These are phyloP conservation scores for Ommatoiulus sabulosus DNA, from an alignment of 2,888 invertebrate genomes.

Conservation along the genomic window DNA sequence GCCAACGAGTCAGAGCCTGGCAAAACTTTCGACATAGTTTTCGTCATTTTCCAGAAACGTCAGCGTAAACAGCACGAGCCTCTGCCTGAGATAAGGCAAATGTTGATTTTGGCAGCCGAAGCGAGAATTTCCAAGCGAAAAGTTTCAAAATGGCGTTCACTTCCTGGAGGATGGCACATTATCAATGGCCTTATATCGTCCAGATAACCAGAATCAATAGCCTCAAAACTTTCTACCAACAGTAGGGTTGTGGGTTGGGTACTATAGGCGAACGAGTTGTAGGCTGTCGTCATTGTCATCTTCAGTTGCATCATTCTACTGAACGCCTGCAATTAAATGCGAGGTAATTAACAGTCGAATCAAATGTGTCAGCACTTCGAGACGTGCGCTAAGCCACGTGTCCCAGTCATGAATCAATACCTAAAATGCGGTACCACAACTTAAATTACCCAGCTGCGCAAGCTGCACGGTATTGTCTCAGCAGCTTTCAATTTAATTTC, in stretches of 20 bases:
- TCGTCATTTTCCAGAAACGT: neutral
- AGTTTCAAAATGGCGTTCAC: neutral
- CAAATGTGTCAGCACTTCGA: neutral
- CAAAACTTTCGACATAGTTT: neutral
- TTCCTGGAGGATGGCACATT: neutral
- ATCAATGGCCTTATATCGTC: neutral
- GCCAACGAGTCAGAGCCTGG: neutral
- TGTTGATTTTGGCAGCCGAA: neutral
- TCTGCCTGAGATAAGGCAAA: neutral
- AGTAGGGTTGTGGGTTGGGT: neutral
- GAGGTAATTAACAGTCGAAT: neutral
- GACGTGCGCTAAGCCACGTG: neutral
- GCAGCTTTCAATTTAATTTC: neutral
- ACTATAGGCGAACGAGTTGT: neutral
- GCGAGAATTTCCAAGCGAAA: neutral
- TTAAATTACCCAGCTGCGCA: neutral
- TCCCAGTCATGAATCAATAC: neutral
- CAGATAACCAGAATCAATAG: neutral
- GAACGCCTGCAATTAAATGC: neutral
- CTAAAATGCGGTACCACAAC: neutral
- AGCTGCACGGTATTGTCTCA: neutral
- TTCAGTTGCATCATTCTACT: constrained; percentile 4
- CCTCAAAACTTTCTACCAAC: neutral
- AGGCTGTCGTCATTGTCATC: neutral
- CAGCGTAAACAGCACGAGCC: neutral